phyloP scores from a whole-genome alignment of 2,888 invertebrate genomes.

The Archips xylosteana region DNA sequence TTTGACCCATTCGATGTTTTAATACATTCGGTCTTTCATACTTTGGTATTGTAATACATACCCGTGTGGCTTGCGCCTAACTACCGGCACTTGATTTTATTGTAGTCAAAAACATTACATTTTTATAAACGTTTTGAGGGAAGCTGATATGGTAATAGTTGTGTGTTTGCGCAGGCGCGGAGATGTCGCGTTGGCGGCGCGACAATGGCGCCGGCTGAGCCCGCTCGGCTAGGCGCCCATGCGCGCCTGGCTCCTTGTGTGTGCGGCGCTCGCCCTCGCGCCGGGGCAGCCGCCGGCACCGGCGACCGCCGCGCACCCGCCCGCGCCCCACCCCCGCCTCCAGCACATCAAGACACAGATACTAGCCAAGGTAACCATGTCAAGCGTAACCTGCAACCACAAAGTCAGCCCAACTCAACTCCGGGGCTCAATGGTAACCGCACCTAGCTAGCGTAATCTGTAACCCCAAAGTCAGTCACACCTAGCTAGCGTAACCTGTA shows the following conservation, averaged over 20 bases:
- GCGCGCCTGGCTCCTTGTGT: slow-evolving; percentile 80
- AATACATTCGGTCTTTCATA: too few species aligned
- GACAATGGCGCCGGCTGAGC: slow-evolving; percentile 81
- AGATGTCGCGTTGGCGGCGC: slow-evolving; percentile 77
- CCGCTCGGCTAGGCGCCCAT: slow-evolving; percentile 80
- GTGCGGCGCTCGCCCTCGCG: slow-evolving; percentile 82
- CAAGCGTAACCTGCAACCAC: slow-evolving; percentile 56
- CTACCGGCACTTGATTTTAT: too few species aligned
- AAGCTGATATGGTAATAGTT: not conserved
- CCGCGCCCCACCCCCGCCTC: slow-evolving; percentile 52
- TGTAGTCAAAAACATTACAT: too few species aligned
- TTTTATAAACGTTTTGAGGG: too few species aligned
- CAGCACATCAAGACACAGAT: slow-evolving; percentile 73
- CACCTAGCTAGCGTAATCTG: too few species aligned
- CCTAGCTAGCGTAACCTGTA: too few species aligned
- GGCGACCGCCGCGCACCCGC: slow-evolving; percentile 66
- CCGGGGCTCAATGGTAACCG: too few species aligned
- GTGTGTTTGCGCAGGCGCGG: slow-evolving; percentile 63
- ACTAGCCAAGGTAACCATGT: slow-evolving; percentile 67
- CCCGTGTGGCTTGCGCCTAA: too few species aligned
- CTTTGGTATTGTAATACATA: too few species aligned
- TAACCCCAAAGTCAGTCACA: too few species aligned
- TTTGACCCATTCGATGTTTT: too few species aligned
- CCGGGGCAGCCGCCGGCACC: slow-evolving; percentile 69
- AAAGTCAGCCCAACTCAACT: too few species aligned